Evolutionary conservation across 92 coral and sea anemone genomes (phyloP).

Genomic region (Muricea muricata): DNA sequence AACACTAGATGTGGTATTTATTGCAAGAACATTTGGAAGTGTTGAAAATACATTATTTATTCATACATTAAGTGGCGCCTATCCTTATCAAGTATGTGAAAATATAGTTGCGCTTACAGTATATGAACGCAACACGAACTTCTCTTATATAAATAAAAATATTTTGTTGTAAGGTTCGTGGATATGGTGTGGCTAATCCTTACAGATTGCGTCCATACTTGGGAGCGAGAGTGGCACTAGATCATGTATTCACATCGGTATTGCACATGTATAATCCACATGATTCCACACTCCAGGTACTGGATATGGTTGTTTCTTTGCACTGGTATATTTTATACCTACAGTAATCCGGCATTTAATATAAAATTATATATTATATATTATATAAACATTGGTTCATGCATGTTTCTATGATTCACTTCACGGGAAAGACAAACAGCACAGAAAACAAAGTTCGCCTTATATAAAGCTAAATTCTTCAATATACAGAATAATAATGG

Average conservation of each 20-base stretch:
- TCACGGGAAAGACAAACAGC: no score
- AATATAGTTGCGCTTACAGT: not conserved
- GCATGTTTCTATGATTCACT: no score
- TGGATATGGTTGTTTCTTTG: not conserved
- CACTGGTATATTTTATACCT: not conserved
- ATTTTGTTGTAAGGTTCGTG: slow-evolving; percentile 79
- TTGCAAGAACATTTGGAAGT: slow-evolving; percentile 96
- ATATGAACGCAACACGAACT: not conserved
- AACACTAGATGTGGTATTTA: slow-evolving; percentile 94
- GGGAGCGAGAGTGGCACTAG: slow-evolving; percentile 94
- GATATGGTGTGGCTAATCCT: slow-evolving; percentile 93
- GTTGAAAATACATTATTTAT: slow-evolving; percentile 98
- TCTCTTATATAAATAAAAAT: not conserved
- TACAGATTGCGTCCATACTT: slow-evolving; percentile 97
- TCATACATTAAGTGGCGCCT: slow-evolving; percentile 98
- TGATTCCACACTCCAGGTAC: slow-evolving; percentile 83
- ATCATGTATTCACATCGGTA: slow-evolving; percentile 85
- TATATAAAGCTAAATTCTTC: no score
- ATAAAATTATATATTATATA: no score
- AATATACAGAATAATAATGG: no score
- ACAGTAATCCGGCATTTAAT: no score
- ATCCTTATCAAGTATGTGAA: slow-evolving; percentile 89
- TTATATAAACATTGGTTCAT: no score
- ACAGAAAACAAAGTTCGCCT: no score
- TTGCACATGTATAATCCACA: slow-evolving; percentile 97